phyloP scores from a whole-genome alignment of 1,140 invertebrate genomes.

The Ceratosolen fusciceps region DNA sequence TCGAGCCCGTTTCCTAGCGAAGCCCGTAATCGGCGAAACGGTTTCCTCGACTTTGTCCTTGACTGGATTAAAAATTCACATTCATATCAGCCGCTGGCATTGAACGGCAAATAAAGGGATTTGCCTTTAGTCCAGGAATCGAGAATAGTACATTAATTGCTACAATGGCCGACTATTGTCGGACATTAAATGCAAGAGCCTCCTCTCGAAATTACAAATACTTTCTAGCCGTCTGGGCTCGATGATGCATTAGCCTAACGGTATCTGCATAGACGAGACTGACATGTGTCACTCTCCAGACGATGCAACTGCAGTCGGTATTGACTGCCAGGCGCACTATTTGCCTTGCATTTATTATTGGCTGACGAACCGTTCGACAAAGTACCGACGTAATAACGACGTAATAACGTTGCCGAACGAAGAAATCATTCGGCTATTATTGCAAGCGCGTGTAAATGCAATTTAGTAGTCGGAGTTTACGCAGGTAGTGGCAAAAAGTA shows the following conservation, averaged over 20 bases:
- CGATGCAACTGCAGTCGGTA: conserved; percentile 57
- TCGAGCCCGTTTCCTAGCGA: no score
- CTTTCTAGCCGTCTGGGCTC: background rate
- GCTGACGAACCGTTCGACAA: background rate
- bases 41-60: no score
- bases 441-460: background rate
- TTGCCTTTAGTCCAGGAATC: no score
- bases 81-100: no score
- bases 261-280: conserved; percentile 49
- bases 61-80: no score
- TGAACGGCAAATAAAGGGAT: no score
- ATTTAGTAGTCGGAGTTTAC: background rate
- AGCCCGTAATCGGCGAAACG: no score
- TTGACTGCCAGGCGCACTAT: background rate
- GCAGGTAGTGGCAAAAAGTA: no score
- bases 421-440: background rate
- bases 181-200: no score
- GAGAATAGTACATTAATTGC: no score
- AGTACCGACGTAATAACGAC: background rate
- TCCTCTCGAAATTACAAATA: conserved; percentile 3
- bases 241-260: conserved; percentile 57
- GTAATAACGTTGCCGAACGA: background rate
- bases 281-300: conserved; percentile 52
- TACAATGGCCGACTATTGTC: no score
- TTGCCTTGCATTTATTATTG: conserved; percentile 43